Evolutionary conservation across 2,797 vertebrate species (phyloP).

Genomic region (Acropternis orthonyx): DNA sequence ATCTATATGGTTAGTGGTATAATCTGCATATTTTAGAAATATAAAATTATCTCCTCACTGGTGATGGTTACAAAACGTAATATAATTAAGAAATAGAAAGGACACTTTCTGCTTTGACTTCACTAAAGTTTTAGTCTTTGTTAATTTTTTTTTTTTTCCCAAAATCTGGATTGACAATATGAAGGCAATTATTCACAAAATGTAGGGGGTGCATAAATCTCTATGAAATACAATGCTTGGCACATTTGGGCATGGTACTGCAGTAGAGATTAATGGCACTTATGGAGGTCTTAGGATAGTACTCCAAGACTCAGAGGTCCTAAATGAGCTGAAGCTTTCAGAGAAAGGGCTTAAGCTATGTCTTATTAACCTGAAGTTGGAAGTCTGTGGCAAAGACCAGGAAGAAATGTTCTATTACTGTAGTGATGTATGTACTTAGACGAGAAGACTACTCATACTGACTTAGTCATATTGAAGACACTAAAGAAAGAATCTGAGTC

Average conservation of each 20-base stretch:
- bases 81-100: not conserved
- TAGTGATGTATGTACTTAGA: not conserved
- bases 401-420: not conserved
- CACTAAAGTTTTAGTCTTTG: not conserved
- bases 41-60: not conserved
- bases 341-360: not conserved
- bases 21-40: not conserved
- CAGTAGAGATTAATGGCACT: not conserved
- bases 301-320: not conserved
- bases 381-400: not conserved
- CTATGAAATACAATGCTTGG: not conserved
- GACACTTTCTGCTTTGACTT: constrained; percentile 25
- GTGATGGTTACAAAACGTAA: not conserved
- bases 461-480: not conserved
- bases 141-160: not conserved
- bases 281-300: not conserved
- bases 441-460: not conserved
- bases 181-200: not conserved
- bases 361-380: not conserved
- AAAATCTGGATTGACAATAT: not conserved
- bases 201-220: not conserved
- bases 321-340: not conserved
- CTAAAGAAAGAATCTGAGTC: not conserved
- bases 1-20: not conserved
- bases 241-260: not conserved